phyloP scores from a whole-genome alignment of 2,888 invertebrate species.

The Caenorhabditis doughertyi region DNA sequence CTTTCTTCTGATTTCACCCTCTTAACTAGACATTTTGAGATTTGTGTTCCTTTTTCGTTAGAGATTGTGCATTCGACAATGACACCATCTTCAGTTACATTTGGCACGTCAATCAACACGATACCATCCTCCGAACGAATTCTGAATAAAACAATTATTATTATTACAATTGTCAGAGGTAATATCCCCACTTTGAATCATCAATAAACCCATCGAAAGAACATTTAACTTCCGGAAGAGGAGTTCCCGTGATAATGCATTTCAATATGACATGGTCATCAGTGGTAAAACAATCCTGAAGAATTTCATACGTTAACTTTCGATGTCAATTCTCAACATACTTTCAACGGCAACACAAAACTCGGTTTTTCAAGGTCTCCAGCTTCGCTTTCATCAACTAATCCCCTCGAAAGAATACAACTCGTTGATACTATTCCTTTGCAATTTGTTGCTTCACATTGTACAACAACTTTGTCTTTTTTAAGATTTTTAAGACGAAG shows the following conservation, averaged over 20 bases:
- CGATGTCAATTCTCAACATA: background rate
- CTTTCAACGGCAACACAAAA: conserved; percentile 67
- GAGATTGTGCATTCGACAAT: conserved; percentile 58
- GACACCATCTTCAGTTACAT: conserved; percentile 59
- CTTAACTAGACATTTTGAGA: conserved; percentile 55
- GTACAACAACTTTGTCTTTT: conserved; percentile 36
- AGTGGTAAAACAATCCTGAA: conserved; percentile 45
- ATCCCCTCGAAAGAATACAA: conserved; percentile 41
- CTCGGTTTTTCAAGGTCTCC: conserved; percentile 66
- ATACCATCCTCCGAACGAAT: conserved; percentile 72
- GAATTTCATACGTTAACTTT: background rate
- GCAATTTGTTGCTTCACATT: conserved; percentile 69
- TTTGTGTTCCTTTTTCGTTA: conserved; percentile 53
- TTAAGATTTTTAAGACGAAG: conserved; percentile 60
- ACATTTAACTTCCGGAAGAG: conserved; percentile 63
- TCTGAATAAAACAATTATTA: conserved; percentile 49
- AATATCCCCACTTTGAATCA: conserved; percentile 46
- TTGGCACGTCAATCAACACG: conserved; percentile 58
- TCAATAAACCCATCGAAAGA: conserved; percentile 43
- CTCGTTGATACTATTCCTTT: conserved; percentile 64
- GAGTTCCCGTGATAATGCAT: conserved; percentile 65
- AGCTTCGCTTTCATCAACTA: conserved; percentile 39
- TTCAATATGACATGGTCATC: conserved; percentile 48
- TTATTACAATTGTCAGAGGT: too few species aligned
- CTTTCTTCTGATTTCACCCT: conserved; percentile 36